Evolutionary conservation across 2,888 invertebrate genomes (phyloP).

Genomic region (Spisula solida): DNA sequence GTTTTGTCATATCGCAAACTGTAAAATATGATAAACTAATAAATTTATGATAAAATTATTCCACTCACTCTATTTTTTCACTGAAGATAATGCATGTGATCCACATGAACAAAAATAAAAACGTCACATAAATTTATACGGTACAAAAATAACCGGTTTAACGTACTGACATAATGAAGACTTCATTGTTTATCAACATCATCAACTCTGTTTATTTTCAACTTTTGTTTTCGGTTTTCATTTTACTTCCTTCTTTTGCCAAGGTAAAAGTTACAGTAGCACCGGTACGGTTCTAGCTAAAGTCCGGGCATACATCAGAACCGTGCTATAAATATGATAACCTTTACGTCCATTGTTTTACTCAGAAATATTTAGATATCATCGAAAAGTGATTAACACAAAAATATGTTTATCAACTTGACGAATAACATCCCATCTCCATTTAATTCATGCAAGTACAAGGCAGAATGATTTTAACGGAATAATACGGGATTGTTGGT

Average conservation of each 20-base stretch:
- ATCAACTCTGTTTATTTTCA: not conserved
- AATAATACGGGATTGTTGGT: not conserved
- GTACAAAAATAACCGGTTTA: not conserved
- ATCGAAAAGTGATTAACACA: not conserved
- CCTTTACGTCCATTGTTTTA: not conserved
- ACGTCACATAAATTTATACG: not conserved
- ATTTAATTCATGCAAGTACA: not conserved
- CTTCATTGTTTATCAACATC: not conserved
- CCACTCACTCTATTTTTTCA: not conserved
- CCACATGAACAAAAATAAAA: not conserved
- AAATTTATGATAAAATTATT: not conserved
- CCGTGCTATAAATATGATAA: not conserved
- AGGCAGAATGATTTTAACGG: not conserved
- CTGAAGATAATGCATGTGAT: not conserved
- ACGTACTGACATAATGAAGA: not conserved
- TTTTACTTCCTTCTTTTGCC: slow-evolving; percentile 60
- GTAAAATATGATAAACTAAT: not conserved
- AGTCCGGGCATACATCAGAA: not conserved
- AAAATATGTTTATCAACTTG: not conserved
- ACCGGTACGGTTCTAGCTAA: slow-evolving; percentile 38
- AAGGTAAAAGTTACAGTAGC: slow-evolving; percentile 41
- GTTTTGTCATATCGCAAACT: no score
- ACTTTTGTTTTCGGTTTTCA: slow-evolving; percentile 18
- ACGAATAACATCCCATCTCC: not conserved
- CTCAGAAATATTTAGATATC: not conserved